Conservation (phyloP, 2,113 vertebrate genomes). For the Oryzias celebensis region DNA sequence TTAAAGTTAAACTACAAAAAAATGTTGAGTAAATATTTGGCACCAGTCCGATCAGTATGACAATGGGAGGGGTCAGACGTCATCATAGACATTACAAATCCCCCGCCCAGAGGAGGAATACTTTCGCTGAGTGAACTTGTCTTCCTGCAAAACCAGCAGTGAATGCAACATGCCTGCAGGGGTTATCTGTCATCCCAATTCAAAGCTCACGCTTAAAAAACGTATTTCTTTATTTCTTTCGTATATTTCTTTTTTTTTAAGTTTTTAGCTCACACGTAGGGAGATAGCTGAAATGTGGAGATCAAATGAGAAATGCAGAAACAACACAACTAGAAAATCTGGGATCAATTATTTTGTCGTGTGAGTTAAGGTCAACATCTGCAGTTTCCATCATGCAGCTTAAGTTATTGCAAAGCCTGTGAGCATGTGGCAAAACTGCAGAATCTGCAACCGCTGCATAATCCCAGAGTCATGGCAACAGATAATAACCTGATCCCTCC, state of each 20-base stretch:
- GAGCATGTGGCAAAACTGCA: too few species aligned
- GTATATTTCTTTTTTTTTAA: too few species aligned
- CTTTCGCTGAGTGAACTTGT: conserved; percentile 41
- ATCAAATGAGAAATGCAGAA: too few species aligned
- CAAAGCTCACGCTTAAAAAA: not conserved
- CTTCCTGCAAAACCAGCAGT: conserved; percentile 11
- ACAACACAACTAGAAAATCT: too few species aligned
- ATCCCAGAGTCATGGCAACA: conserved; percentile 39
- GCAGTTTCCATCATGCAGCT: too few species aligned
- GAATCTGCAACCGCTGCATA: conserved; percentile 3
- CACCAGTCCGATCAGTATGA: not conserved
- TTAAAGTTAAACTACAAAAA: not conserved
- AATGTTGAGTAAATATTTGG: not conserved
- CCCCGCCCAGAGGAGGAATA: conserved; percentile 28
- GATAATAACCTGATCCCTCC: conserved; percentile 55
- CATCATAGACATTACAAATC: not conserved
- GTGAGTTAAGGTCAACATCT: too few species aligned
- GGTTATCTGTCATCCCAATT: not conserved
- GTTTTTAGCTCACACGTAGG: too few species aligned
- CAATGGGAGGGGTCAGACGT: conserved; percentile 4
- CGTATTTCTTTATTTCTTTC: too few species aligned
- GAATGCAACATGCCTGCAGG: conserved; percentile 2
- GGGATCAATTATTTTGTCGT: too few species aligned
- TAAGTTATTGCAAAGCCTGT: too few species aligned
- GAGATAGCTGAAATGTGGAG: too few species aligned